A percentile compares a stretch with the other conserved stretches of the same genome.
Evolutionary conservation across 2,797 vertebrate species (phyloP).

Genomic region (Channallabes apus): DNA sequence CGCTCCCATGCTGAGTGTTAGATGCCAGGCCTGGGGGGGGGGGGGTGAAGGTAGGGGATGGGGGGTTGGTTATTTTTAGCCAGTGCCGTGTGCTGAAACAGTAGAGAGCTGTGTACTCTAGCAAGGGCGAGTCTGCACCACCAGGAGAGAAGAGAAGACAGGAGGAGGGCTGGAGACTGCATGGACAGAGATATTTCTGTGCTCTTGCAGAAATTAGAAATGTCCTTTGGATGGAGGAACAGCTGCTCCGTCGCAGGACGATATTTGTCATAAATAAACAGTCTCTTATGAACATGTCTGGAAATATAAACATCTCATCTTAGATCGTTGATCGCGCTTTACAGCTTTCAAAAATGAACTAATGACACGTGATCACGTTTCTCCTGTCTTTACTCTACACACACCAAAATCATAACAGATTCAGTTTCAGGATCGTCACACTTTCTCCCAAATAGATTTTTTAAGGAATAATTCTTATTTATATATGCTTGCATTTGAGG

Average conservation of each 20-base stretch:
- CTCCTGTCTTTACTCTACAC: background rate
- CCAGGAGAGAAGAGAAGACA: conserved; percentile 33
- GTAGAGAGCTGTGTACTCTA: conserved; percentile 52
- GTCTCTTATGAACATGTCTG: background rate
- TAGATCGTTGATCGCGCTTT: background rate
- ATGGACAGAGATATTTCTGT: conserved; percentile 30
- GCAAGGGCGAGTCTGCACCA: conserved; percentile 54
- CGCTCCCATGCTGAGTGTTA: conserved; percentile 45
- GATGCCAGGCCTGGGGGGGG: conserved; percentile 47
- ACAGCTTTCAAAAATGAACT: background rate
- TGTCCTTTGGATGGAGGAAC: conserved; percentile 10
- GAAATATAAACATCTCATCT: background rate
- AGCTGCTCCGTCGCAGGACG: background rate
- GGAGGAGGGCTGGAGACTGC: conserved; percentile 3
- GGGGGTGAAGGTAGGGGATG: conserved; percentile 20
- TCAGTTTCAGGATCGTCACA: too few species aligned
- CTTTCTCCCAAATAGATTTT: too few species aligned
- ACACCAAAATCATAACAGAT: background rate
- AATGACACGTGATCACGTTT: background rate
- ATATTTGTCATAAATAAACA: too few species aligned
- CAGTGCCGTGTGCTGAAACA: conserved; percentile 51
- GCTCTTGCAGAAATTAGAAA: conserved; percentile 37
- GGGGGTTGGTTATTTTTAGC: conserved; percentile 53
- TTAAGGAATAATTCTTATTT: too few species aligned
- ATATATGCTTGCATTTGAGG: too few species aligned